Conservation (phyloP, 2,888 invertebrate genomes). For the Lymantria monacha region DNA sequence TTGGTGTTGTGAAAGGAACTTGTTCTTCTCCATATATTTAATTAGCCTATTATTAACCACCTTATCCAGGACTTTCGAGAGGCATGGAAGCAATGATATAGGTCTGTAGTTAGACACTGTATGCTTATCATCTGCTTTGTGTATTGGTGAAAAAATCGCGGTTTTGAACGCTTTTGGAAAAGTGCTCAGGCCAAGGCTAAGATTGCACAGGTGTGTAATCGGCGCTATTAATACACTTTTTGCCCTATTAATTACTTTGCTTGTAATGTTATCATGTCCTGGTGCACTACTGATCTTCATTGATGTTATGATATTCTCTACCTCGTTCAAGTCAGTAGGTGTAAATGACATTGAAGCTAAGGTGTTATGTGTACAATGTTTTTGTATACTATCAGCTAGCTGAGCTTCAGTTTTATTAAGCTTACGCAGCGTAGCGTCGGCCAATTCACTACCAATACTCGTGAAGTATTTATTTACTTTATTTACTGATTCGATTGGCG, state of each 20-base stretch:
- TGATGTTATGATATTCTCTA: background rate
- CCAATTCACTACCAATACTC: background rate
- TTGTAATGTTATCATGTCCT: background rate
- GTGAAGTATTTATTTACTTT: too few relatives aligned
- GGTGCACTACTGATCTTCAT: background rate
- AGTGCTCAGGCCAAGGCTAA: background rate
- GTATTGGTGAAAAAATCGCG: background rate
- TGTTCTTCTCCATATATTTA: background rate
- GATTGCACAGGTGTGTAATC: background rate
- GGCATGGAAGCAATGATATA: background rate
- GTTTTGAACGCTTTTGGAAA: background rate
- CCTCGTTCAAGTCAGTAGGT: background rate
- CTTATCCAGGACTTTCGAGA: too few relatives aligned
- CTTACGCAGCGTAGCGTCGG: background rate
- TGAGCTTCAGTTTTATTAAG: background rate
- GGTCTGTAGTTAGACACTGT: background rate
- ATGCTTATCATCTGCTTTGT: background rate
- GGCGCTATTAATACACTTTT: background rate
- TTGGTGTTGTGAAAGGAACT: too few relatives aligned
- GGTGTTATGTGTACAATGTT: background rate
- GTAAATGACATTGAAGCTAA: background rate
- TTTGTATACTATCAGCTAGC: background rate
- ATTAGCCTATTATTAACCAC: background rate
- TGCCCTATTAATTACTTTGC: background rate
- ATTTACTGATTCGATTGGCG: background rate